Conservation (phyloP, 1,140 invertebrate species). For the Drosophila littoralis region DNA sequence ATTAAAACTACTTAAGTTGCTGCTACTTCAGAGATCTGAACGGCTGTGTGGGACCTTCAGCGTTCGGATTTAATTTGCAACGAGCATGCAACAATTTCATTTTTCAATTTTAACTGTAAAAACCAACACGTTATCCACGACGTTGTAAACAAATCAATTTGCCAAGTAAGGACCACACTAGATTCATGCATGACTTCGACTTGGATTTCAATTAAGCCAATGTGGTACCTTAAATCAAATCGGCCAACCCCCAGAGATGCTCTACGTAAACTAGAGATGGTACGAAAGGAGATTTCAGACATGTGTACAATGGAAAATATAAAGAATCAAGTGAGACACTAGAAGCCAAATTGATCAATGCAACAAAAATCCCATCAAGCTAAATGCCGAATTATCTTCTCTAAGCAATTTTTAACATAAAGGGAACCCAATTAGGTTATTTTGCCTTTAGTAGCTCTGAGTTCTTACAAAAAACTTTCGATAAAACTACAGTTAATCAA, state of each 20-base stretch:
- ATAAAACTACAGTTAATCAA: no score
- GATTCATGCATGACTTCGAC: conserved; percentile 21
- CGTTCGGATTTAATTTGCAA: conserved; percentile 69
- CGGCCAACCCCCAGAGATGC: conserved; percentile 37
- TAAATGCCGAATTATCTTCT: no score
- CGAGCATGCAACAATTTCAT: conserved; percentile 78
- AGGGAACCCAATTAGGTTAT: no score
- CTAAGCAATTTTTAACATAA: no score
- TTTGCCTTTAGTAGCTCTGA: no score
- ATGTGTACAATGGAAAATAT: no score
- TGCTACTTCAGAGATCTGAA: conserved; percentile 49
- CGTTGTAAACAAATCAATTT: conserved; percentile 80
- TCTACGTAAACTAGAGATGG: conserved; percentile 30
- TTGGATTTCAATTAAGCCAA: conserved; percentile 77
- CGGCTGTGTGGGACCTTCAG: conserved; percentile 19
- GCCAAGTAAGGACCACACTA: conserved; percentile 62
- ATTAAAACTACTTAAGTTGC: conserved; percentile 75
- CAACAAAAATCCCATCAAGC: no score
- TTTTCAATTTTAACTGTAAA: conserved; percentile 82
- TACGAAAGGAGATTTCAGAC: background rate
- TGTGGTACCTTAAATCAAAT: conserved; percentile 47
- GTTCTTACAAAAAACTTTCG: no score
- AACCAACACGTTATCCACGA: conserved; percentile 76
- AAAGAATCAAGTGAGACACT: no score
- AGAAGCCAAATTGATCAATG: no score